Percentiles rank a stretch among this genome's conserved stretches.
Conservation (phyloP, 2,113 vertebrate genomes). For the Triplophysa tibetana region DNA sequence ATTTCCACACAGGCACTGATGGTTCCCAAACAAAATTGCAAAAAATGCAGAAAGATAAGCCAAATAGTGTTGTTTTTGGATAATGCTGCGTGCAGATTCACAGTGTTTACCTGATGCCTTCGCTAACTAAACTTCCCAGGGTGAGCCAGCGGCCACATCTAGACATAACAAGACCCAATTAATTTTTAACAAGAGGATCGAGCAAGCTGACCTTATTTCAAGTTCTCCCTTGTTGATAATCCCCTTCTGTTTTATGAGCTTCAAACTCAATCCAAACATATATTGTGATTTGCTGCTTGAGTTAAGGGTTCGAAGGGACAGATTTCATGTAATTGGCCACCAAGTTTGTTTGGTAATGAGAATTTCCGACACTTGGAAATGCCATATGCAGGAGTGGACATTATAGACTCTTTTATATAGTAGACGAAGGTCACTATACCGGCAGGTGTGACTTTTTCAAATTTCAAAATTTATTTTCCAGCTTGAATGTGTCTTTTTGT, state of each 20-base stretch:
- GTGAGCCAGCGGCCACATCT: neutral
- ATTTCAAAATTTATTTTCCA: too few relatives aligned
- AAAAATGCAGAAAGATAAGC: neutral
- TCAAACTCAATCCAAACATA: neutral
- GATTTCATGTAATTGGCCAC: neutral
- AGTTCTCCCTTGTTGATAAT: neutral
- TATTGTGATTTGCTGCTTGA: neutral
- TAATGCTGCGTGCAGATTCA: neutral
- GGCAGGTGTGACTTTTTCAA: neutral
- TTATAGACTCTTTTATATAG: neutral
- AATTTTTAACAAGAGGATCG: conserved; percentile 3
- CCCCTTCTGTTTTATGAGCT: neutral
- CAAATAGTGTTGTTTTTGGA: neutral
- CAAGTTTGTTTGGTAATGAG: neutral
- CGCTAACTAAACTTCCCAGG: neutral
- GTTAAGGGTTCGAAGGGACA: neutral
- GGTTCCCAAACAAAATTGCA: neutral
- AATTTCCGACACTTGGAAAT: neutral
- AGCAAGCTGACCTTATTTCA: neutral
- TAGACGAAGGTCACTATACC: neutral
- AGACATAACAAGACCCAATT: neutral
- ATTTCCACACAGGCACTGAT: neutral
- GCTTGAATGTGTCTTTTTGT: neutral
- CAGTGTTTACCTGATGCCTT: neutral
- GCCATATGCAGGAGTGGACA: neutral